Evolutionary conservation across 2,797 vertebrate species (phyloP), one percentile per base, ranked within the genome.

Genomic region (Danio aesculapii): DNA sequence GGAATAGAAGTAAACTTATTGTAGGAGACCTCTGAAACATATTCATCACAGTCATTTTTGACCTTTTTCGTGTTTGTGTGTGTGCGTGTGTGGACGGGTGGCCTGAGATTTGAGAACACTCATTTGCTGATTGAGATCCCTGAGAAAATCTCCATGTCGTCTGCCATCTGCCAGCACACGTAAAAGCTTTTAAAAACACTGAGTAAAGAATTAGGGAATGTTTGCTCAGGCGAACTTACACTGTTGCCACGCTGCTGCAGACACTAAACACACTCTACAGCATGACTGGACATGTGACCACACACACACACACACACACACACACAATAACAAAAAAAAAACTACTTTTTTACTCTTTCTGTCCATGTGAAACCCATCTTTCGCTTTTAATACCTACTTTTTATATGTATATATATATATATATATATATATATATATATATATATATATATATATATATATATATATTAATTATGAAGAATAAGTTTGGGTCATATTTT

Each of bases 71-170:
- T 81, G 69, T 66, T 39, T 67, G 73, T 69, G 53, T 61, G 69
- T 69, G 46, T 50, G 55, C 57, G n/a, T 47, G 63, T 39, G 46
- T 55, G 21, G 30, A 46, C 17, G 69, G 43, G 41, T 74, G 50
- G 75, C 17, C 21, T 75, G 75, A 71, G 67, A 77, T 84, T 61
- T 69, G 39, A 63, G 67, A 82, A 87, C 57, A 84, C 62, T 76
- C 83, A 85, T 86, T 84, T 86, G 78, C 81, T 86, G 84, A 86
- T 83, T 83, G 67, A 85, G 67, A 68, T 81, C 62, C 52, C 59
- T 74, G 52, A 59, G 53, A 62, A 62, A 75, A 55, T 17, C 77
- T 72, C 10, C 55, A 69, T 68, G 50, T 77, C 77, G 63, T 82
- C 49, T 67, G 79, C 83, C 85, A 88, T 86, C 87, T 88, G 85